These are phyloP conservation scores for Drosophila nannoptera DNA, from an alignment of 1,140 invertebrate species.

Conservation along the genomic window DNA sequence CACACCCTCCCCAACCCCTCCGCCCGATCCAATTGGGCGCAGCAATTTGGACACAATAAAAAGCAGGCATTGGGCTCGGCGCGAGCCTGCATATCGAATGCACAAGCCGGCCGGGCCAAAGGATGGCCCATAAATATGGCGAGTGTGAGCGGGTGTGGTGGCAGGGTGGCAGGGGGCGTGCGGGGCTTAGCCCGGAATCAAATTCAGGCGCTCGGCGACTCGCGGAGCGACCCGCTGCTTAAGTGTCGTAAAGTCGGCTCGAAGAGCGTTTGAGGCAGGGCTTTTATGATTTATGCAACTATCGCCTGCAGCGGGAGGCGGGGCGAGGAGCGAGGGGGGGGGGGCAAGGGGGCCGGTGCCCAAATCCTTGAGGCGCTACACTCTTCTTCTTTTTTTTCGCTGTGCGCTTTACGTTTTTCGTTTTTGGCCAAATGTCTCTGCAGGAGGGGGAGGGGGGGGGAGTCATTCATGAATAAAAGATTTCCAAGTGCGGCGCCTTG, in stretches of 20 bases:
- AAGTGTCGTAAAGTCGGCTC: constrained; percentile 74
- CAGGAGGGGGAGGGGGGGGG: constrained; percentile 24
- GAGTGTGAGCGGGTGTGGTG: neutral
- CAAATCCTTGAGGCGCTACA: constrained; percentile 67
- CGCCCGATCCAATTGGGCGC: constrained; percentile 3
- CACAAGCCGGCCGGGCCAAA: constrained; percentile 1
- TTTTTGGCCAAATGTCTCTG: constrained; percentile 59
- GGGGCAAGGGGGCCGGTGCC: constrained; percentile 11
- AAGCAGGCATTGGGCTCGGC: constrained; percentile 13
- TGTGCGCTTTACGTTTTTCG: constrained; percentile 23
- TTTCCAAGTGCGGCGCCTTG: constrained; percentile 49
- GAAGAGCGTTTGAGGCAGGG: constrained; percentile 29
- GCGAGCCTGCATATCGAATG: constrained; percentile 43
- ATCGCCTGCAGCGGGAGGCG: constrained; percentile 66
- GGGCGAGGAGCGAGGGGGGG: constrained; percentile 1
- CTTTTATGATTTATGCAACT: constrained; percentile 78
- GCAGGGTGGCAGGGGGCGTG: constrained; percentile 19
- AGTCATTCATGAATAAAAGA: constrained; percentile 75
- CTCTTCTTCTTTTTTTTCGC: constrained; percentile 9
- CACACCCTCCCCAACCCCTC: too few species aligned
- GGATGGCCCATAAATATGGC: constrained; percentile 56
- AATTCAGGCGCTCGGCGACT: constrained; percentile 70
- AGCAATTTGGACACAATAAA: constrained; percentile 49
- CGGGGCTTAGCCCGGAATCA: constrained; percentile 68
- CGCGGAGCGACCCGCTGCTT: constrained; percentile 42